phyloP scores from a whole-genome alignment of 2,113 vertebrate genomes.

The Atherinomorus stipes region DNA sequence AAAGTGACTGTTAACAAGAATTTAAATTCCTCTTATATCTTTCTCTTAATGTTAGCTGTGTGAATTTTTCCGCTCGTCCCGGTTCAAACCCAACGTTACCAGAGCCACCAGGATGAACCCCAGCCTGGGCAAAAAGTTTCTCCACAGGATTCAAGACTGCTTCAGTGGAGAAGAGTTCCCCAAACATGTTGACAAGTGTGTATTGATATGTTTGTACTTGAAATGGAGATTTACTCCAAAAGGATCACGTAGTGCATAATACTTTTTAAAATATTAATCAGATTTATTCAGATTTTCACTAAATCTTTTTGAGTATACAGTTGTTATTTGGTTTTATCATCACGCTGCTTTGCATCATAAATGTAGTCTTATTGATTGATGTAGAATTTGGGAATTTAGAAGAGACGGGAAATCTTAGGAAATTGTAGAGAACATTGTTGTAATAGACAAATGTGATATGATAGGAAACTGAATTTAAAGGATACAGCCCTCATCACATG shows the following conservation, averaged over 20 bases:
- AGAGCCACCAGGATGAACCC: slow-evolving; percentile 20
- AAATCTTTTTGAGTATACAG: background rate
- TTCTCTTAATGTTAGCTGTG: slow-evolving; percentile 65
- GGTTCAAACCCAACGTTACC: slow-evolving; percentile 10
- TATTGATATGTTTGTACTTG: slow-evolving; percentile 3
- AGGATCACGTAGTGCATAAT: background rate
- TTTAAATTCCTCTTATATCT: background rate
- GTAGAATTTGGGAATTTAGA: background rate
- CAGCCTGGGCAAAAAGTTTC: slow-evolving; percentile 42
- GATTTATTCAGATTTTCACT: background rate
- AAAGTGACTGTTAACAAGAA: background rate
- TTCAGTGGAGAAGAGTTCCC: slow-evolving; percentile 2
- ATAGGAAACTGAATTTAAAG: too few relatives aligned
- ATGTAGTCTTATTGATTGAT: background rate
- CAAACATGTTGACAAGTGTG: slow-evolving; percentile 55
- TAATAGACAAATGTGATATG: too few relatives aligned
- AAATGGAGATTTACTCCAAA: background rate
- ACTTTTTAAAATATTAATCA: background rate
- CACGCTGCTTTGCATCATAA: background rate
- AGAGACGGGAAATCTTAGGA: too few relatives aligned
- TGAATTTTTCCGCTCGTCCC: slow-evolving; percentile 22
- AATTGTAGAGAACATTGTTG: too few relatives aligned
- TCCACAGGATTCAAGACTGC: slow-evolving; percentile 48
- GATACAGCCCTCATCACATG: too few relatives aligned
- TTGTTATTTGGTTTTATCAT: background rate